Base-by-base conservation (phyloP, 2,113 vertebrate genomes). In the Coregonus clupeaformis region DNA sequence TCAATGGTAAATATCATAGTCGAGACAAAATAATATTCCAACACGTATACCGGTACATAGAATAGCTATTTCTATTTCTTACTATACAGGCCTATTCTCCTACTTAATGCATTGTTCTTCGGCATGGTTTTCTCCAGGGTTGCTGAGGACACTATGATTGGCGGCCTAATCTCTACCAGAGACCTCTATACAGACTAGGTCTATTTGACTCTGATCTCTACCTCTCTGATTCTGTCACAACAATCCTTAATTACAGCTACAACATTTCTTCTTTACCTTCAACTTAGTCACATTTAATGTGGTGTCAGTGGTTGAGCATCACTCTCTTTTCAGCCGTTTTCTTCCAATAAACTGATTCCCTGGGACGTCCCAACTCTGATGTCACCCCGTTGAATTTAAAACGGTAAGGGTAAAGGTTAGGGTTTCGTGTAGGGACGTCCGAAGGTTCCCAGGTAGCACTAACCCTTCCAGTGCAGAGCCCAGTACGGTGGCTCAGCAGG, bases 1-100 rank as follows among this genome's bases (percentile, higher is more conserved):
- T 86, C 71, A 24, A 62, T 52, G 69, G 81, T 74, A 88, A 85
- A 80, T 75, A 83, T 89, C 70, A 83, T 84, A 78, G 74, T 84
- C 62, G 73, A 85, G 83, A 88, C 82, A 74, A 85, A 72, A 63
- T 66, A 88, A 82, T 78, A 27, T 76, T 75, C 82, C 74, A 76
- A 87, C 80, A 84, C 64, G 59, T 63, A 76, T 76, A 82, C 27
- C 2, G 27, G 27, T 27, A 27, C 84, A 90, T 63, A 81, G 42
- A 78, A 74, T 9, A 42, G 49, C 3, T 74, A 71, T 73, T 85
- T 73, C 79, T 36, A 80, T 72, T 87, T 71, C 5, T 76, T 75
- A 83, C 69, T 66, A 27, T 69, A 22, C 12, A 25, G 18, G 76
- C 74, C 70, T 82, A 78, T 85, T 80, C 29, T 78, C n/a, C 69